Percentiles rank a stretch among this genome's conserved stretches.
Evolutionary conservation across 1,140 invertebrate genomes (phyloP).

Genomic region (Harlomillsia oculata): DNA sequence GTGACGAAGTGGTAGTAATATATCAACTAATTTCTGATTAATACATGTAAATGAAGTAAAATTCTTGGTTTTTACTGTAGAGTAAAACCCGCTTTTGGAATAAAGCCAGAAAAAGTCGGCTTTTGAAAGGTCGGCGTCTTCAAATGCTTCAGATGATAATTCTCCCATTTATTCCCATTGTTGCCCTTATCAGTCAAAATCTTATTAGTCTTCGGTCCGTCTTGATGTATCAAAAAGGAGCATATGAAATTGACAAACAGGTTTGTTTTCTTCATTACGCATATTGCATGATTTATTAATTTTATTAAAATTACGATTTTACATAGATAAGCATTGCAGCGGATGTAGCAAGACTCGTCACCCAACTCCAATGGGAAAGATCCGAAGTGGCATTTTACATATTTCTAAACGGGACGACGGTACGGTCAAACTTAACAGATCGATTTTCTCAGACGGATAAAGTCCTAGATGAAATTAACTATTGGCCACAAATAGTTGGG

Average conservation of each 20-base stretch:
- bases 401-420: constrained; percentile 22
- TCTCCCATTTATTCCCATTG: constrained; percentile 71
- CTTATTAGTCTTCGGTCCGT: constrained; percentile 62
- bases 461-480: constrained; percentile 62
- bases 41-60: too few species aligned
- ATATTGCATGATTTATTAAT: too few species aligned
- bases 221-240: constrained; percentile 61
- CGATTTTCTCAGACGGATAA: constrained; percentile 60
- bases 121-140: not conserved
- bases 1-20: too few species aligned
- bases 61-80: too few species aligned
- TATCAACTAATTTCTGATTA: too few species aligned
- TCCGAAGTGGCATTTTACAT: constrained; percentile 18
- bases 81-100: not conserved
- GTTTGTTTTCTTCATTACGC: too few species aligned
- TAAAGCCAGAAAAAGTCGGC: not conserved
- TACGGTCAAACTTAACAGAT: constrained; percentile 53
- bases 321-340: constrained; percentile 2
- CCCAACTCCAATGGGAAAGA: constrained; percentile 7
- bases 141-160: constrained; percentile 43
- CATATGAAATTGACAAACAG: constrained; percentile 68
- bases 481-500: constrained; percentile 51
- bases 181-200: constrained; percentile 70
- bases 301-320: constrained; percentile 3
- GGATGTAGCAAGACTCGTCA: constrained; percentile 1